Evolutionary conservation across 2,888 invertebrate species (phyloP).

Genomic region (Perdita meconis): DNA sequence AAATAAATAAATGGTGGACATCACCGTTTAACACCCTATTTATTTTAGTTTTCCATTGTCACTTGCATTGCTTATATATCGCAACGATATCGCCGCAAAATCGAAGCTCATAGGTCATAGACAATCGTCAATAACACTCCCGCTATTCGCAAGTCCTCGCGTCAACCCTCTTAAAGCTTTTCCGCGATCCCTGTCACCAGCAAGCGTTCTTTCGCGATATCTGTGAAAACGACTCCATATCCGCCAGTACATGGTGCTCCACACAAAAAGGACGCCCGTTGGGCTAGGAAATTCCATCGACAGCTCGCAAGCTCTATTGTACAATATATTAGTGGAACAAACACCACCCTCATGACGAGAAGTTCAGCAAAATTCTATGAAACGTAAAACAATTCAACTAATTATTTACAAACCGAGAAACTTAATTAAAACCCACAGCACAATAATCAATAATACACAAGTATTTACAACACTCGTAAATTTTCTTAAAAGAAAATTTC

Average conservation of each 20-base stretch:
- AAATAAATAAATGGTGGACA: too few species aligned
- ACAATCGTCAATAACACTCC: background rate
- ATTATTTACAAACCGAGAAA: too few species aligned
- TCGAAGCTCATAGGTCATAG: background rate
- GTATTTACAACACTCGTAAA: too few species aligned
- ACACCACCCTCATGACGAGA: too few species aligned
- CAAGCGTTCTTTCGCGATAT: slow-evolving; percentile 16
- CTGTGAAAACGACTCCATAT: slow-evolving; percentile 7
- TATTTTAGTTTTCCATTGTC: background rate
- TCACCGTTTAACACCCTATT: background rate
- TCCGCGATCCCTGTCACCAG: slow-evolving; percentile 10
- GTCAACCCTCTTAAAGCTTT: background rate
- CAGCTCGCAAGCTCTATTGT: background rate
- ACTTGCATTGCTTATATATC: background rate
- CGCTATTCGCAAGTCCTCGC: background rate
- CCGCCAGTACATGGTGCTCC: background rate
- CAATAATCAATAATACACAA: too few species aligned
- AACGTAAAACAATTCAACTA: too few species aligned
- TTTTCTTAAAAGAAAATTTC: too few species aligned
- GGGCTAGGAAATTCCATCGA: slow-evolving; percentile 31
- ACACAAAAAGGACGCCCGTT: slow-evolving; percentile 18
- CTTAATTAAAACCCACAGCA: too few species aligned
- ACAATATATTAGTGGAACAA: too few species aligned
- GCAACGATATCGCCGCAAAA: background rate
- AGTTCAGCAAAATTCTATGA: too few species aligned